phyloP scores from a whole-genome alignment of 1,140 invertebrate species.

The Bradysia coprophila region DNA sequence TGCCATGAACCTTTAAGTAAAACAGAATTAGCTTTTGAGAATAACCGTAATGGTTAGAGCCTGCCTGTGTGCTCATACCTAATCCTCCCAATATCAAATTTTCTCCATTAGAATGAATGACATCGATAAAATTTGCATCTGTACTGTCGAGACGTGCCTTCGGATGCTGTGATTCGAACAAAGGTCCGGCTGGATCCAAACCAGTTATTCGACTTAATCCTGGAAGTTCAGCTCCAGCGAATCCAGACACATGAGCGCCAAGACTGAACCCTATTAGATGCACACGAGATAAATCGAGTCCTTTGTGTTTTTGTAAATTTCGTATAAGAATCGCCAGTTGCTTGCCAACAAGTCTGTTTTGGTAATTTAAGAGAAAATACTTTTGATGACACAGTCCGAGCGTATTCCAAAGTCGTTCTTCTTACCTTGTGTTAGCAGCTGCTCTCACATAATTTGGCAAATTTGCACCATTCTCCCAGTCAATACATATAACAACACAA shows the following conservation, averaged over 20 bases:
- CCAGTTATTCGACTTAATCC: constrained; percentile 77
- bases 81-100: constrained; percentile 68
- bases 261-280: constrained; percentile 84
- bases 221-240: constrained; percentile 68
- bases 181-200: constrained; percentile 74
- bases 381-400: no score
- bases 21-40: background rate
- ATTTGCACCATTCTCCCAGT: constrained; percentile 81
- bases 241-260: constrained; percentile 85
- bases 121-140: constrained; percentile 84
- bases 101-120: constrained; percentile 87
- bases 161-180: constrained; percentile 74
- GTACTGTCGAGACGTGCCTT: constrained; percentile 58
- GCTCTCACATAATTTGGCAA: constrained; percentile 87
- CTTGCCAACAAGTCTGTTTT: constrained; percentile 79
- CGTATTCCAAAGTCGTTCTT: no score
- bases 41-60: no score
- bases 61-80: no score
- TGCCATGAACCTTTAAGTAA: constrained; percentile 45
- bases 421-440: constrained; percentile 82
- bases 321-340: constrained; percentile 62
- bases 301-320: constrained; percentile 18
- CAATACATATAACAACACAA: constrained; percentile 79
- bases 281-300: constrained; percentile 31
- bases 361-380: no score